Evolutionary conservation across 2,888 invertebrate genomes (phyloP).

Genomic region (Meganola albula): DNA sequence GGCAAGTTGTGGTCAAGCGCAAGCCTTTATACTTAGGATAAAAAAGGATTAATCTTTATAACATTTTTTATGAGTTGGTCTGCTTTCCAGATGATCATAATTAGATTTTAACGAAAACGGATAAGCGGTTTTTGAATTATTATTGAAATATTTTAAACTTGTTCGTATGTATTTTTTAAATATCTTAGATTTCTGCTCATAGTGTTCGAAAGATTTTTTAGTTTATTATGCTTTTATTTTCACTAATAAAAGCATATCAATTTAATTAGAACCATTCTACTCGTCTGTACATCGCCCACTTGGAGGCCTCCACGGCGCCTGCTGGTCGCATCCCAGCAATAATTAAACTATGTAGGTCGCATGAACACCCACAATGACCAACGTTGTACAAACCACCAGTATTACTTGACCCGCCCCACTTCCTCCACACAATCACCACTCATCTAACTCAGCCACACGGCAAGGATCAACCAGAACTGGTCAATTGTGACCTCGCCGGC

Average conservation of each 20-base stretch:
- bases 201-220: neutral
- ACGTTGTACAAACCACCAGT: conserved; percentile 47
- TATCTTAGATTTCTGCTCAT: neutral
- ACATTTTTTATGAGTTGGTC: too few relatives aligned
- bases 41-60: too few relatives aligned
- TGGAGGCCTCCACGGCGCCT: conserved; percentile 61
- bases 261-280: conserved; percentile 20
- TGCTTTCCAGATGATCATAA: too few relatives aligned
- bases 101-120: too few relatives aligned
- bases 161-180: neutral
- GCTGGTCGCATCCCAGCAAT: conserved; percentile 66
- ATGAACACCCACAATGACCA: conserved; percentile 63
- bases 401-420: conserved; percentile 39
- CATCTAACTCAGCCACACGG: conserved; percentile 30
- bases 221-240: neutral
- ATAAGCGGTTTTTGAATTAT: too few relatives aligned
- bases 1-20: too few relatives aligned
- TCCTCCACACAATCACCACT: conserved; percentile 42
- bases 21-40: too few relatives aligned
- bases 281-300: conserved; percentile 56
- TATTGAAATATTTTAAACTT: too few relatives aligned
- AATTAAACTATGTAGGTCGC: conserved; percentile 73
- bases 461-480: conserved; percentile 40
- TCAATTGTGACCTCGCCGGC: conserved; percentile 48
- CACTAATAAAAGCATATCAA: neutral